Percentiles rank a stretch among this genome's conserved stretches.
Conservation (phyloP, 2,113 vertebrate species). For the Pholis gunnellus region DNA sequence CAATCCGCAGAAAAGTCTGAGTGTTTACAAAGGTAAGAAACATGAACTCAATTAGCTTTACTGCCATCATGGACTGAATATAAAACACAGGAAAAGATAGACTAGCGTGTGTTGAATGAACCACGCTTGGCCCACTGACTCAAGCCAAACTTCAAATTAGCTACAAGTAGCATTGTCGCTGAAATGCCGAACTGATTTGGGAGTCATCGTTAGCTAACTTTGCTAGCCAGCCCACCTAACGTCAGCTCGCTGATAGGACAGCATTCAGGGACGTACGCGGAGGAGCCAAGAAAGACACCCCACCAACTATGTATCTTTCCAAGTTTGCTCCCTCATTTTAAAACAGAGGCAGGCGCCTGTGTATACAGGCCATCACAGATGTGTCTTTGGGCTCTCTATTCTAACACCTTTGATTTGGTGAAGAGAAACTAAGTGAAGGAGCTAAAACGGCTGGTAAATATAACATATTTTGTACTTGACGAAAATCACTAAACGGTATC, state of each 20-base stretch:
- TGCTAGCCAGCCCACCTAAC: background rate
- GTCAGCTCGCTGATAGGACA: background rate
- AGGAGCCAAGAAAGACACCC: background rate
- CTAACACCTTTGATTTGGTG: background rate
- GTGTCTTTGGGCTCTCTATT: background rate
- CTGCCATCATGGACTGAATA: background rate
- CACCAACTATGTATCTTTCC: background rate
- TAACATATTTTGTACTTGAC: background rate
- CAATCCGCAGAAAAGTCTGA: too few relatives aligned
- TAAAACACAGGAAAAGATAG: background rate
- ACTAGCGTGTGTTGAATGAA: background rate
- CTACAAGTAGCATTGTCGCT: background rate
- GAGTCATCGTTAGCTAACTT: background rate
- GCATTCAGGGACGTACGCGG: background rate
- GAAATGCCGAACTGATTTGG: background rate
- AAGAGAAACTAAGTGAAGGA: background rate
- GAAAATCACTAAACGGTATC: background rate
- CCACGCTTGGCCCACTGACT: background rate
- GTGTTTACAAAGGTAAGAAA: background rate
- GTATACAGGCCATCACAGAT: conserved; percentile 11
- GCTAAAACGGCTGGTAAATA: background rate
- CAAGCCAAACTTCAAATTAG: background rate
- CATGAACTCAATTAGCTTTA: background rate
- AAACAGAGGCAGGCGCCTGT: too few relatives aligned
- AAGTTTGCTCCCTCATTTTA: background rate